These are phyloP conservation scores for Psittacula echo DNA, from an alignment of 2,797 vertebrate genomes.

Conservation along the genomic window DNA sequence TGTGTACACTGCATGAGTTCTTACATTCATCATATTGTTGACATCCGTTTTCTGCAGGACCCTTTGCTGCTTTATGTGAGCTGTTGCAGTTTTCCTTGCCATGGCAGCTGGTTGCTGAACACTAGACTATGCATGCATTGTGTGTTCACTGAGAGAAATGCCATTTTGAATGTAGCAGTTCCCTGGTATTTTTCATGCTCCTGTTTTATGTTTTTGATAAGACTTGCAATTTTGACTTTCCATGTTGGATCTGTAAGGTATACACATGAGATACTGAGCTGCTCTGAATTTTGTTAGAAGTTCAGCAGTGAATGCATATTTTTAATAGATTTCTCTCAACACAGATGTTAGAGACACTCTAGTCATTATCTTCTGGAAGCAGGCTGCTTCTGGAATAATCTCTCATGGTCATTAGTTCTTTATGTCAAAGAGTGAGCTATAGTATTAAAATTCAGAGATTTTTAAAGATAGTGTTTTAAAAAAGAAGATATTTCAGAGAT, in stretches of 20 bases:
- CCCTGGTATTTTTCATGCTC: background rate
- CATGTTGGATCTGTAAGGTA: background rate
- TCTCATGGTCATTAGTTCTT: background rate
- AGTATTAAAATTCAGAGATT: background rate
- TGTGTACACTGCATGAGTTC: background rate
- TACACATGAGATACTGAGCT: background rate
- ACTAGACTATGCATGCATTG: background rate
- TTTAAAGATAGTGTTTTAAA: background rate
- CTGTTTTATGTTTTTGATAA: background rate
- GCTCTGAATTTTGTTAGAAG: background rate
- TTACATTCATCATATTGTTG: background rate
- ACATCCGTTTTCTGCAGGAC: slow-evolving; percentile 40
- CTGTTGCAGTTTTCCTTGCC: slow-evolving; percentile 26
- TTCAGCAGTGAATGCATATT: background rate
- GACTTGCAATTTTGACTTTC: background rate
- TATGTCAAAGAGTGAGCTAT: background rate
- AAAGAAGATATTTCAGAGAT: background rate
- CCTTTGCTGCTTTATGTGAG: slow-evolving; percentile 42
- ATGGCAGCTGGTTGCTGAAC: background rate
- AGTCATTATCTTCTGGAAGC: background rate
- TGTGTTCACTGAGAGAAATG: background rate
- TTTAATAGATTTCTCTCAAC: background rate
- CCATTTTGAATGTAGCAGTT: background rate
- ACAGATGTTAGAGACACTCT: background rate
- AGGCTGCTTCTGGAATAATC: background rate